Base-by-base conservation (phyloP, 1,140 invertebrate genomes). In the Augochlora pura region DNA sequence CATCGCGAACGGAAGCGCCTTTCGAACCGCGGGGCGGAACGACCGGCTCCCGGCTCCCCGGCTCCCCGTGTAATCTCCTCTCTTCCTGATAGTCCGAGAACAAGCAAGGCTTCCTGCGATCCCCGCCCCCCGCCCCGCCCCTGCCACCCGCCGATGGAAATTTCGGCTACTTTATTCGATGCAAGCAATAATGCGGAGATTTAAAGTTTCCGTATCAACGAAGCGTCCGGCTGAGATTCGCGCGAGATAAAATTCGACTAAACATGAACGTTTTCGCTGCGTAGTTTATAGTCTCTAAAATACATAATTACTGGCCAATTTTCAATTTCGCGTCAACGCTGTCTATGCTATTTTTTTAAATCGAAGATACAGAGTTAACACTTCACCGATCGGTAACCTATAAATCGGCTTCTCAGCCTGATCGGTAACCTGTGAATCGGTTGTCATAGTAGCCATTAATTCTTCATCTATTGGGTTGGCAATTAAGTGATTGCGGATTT, bases 1-100 rank as follows among this genome's bases (percentile, higher is more conserved):
- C 73, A 74, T 75, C 77, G 72, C 39, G 46, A 68, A 67, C 77
- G 52, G 63, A 66, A 39, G 77, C 73, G 75, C 60, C 68, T 78
- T 79, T 67, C 64, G 74, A 77, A 64, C 52, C 60, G 73, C 74
- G 73, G 73, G 77, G 66, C 59, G 42, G 59, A 70, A 75, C 72
- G 39, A 25, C 42, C 14, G 59, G n/a, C 57, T 66, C 63, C 39
- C n/a, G n/a, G n/a, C n/a, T n/a, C n/a, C n/a, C n/a, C n/a, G n/a
- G 42, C 32, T 32, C 49, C 39, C 71, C 14, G 66, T 68, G 66
- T 77, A 77, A 81, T 81, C 74, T 32, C 74, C 59, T 69, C 70
- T 69, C 39, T 27, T 52, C 27, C 49, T 65, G 71, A 74, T 65
- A 42, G 25, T 39, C 16, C 1, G 70, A 12, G 62, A 66, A 79